Conservation (phyloP, 2,797 vertebrate species). For the Dermochelys coriacea region DNA sequence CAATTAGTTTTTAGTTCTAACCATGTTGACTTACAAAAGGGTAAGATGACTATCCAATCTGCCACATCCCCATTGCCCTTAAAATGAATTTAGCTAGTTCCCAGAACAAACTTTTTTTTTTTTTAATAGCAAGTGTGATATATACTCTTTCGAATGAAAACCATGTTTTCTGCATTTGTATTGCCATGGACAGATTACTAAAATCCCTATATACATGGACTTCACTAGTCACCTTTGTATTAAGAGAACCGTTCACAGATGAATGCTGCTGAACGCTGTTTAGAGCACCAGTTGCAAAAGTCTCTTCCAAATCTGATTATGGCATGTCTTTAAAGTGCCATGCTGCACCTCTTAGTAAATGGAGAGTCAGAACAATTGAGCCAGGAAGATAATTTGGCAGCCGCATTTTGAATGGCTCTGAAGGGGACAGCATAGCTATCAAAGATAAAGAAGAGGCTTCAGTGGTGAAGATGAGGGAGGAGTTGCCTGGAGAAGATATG, state of each 20-base stretch:
- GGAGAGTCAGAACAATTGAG: background rate
- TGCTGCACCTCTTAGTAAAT: background rate
- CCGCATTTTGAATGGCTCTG: background rate
- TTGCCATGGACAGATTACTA: background rate
- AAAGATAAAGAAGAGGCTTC: background rate
- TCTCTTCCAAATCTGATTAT: background rate
- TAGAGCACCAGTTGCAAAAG: background rate
- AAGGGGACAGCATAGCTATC: background rate
- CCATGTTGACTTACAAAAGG: background rate
- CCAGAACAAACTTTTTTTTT: background rate
- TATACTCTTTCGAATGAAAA: background rate
- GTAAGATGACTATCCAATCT: background rate
- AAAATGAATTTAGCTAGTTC: background rate
- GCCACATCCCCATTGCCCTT: fast-evolving
- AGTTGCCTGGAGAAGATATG: background rate
- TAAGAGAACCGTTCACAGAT: background rate
- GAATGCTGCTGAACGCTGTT: background rate
- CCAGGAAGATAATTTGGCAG: background rate
- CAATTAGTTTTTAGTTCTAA: background rate
- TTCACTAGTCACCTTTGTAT: background rate
- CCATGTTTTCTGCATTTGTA: background rate
- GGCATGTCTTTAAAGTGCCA: background rate
- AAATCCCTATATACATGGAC: background rate
- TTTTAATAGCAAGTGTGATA: background rate
- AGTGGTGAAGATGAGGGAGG: background rate